Base-by-base conservation (phyloP, 2,113 vertebrate species). In the Ictalurus furcatus region DNA sequence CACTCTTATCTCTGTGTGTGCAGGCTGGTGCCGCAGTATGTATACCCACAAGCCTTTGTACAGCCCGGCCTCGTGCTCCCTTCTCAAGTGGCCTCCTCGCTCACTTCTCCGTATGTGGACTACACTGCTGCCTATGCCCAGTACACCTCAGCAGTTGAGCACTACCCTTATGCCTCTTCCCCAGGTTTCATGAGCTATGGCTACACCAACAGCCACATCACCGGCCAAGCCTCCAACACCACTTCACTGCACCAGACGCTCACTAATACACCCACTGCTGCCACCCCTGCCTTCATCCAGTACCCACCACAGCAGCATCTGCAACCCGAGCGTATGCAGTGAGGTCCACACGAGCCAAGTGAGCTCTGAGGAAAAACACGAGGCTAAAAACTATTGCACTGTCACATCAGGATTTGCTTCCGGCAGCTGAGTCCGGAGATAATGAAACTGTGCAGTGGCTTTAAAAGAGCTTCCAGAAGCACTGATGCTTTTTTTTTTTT, bases 21-120 rank as follows among this genome's bases (percentile, higher is more conserved):
- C 96, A 99, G 98, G 92, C 95, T 99, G 67, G 92, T 96, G 0
- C 97, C 97, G 89, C 98, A 98, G 95, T 98, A 98, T 40, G 93
- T 98, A 87, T 99, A 98, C 94, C 98, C 98, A 0, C 97, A 97
- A 94, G 94, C 97, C 0, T 95, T 98, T 88, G 93, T 99, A 52
- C 98, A 99, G 91, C 98, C 98, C 90, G 96, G 97, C 82, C 94
- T 99, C 94, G 93, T 99, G 89, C 96, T 99, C 88, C 98, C 97
- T 0, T 95, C 97, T 13, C 98, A 97, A 0, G 93, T 98, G 86
- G 96, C 97, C 65, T 96, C 97, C 8, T 93, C 94, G 1, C 85
- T 98, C 87, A 92, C 95, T 8, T 97, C 97, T 28, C 97, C 97
- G 19, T 99, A 98, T 94, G 95, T 98, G 48, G 98, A 99, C 94